Percentiles rank a stretch among this genome's conserved stretches.
phyloP scores from a whole-genome alignment of 2,797 vertebrate genomes.

The Sebastolobus alascanus region DNA sequence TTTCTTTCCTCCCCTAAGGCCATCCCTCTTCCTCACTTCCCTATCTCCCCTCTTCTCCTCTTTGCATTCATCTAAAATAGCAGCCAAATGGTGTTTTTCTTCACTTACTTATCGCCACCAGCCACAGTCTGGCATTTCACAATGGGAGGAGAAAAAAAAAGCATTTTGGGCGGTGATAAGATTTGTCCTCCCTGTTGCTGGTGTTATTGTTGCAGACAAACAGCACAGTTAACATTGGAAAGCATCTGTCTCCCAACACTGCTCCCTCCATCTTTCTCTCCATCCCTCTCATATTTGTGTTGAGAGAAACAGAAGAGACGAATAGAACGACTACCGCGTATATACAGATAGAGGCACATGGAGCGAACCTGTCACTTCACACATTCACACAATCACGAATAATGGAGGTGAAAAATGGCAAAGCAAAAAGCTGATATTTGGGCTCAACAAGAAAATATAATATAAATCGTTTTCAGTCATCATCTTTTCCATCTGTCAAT shows the following conservation, averaged over 20 bases:
- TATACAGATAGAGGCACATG: constrained; percentile 9
- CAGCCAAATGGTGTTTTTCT: constrained; percentile 59
- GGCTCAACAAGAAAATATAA: background rate
- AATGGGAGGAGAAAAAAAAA: constrained; percentile 61
- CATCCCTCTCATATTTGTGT: constrained; percentile 18
- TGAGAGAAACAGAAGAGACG: constrained; percentile 18
- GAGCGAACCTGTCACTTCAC: constrained; percentile 20
- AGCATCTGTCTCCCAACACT: constrained; percentile 35
- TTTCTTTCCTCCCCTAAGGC: constrained; percentile 44
- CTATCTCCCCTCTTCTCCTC: constrained; percentile 22
- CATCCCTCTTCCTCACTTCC: constrained; percentile 36
- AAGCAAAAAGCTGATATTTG: background rate
- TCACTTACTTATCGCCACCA: constrained; percentile 62
- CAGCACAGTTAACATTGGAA: constrained; percentile 49
- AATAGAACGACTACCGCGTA: background rate
- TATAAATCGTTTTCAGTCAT: background rate
- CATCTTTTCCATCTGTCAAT: background rate
- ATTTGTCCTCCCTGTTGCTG: constrained; percentile 55
- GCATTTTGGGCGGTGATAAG: constrained; percentile 62
- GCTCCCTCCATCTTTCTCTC: constrained; percentile 31
- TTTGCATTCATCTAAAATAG: constrained; percentile 58
- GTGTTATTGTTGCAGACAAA: constrained; percentile 61
- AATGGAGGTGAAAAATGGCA: background rate
- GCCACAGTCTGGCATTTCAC: constrained; percentile 62
- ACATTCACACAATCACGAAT: background rate